Evolutionary conservation across 2,113 vertebrate species (phyloP), one percentile per base, ranked within the genome.

Genomic region (Macquaria ambigua): DNA sequence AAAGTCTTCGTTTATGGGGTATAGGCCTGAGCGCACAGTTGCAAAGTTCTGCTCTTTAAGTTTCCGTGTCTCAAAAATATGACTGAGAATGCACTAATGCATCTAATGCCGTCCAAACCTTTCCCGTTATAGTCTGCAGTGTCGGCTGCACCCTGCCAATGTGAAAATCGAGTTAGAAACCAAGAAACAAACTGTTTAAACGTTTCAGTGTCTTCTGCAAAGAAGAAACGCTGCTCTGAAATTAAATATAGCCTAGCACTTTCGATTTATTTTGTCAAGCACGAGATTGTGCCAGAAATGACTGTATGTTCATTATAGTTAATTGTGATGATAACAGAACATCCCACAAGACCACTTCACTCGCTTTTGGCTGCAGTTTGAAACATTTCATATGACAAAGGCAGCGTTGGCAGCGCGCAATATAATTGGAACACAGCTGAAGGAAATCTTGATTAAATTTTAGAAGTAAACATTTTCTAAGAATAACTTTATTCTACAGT

Each of bases 401-500:
- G 46, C 79, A 85, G 64, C 15, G 1, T 82, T 92, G 93, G 91
- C 89, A 89, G 85, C 5, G 11, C 25, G 77, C 34, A 66, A 6
- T 6, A 71, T 72, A 68, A 88, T 61, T 92, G 84, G 78, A 88
- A 62, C 58, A 18, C 79, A 86, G 73, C 43, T 90, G 85, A 84
- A 55, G 67, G 79, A 88, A 91, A 89, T 67, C 87, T 84, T 92
- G 88, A 93, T 93, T 88, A 78, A 81, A 90, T 88, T 86, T 77
- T 56, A 83, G 74, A 88, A 81, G 81, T 89, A 87, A 90, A 93
- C 89, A 93, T 90, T 90, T 93, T 83, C 91, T 87, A 90, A 93
- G 91, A 93, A 93, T 90, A 93, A 94, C 92, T 90, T 93, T 90
- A 93, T 91, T 91, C 87, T 85, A 83, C 78, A 71, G 77, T 89